Percentiles rank a stretch among this genome's conserved stretches.
Conservation (phyloP, 2,888 invertebrate species). For the Cheilosia vulpina region DNA sequence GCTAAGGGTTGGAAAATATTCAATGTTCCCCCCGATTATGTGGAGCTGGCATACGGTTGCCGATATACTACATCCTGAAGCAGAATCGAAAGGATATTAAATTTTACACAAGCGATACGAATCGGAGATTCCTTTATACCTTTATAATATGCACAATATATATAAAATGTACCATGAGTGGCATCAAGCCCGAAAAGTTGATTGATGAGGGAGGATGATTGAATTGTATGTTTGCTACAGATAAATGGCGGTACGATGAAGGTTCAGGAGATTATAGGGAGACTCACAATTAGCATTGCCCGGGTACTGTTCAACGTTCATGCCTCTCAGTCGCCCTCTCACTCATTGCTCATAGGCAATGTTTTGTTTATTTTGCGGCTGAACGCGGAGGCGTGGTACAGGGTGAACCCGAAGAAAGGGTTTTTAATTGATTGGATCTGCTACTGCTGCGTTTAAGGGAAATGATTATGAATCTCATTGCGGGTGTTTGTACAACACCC, state of each 20-base stretch:
- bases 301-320: too few species aligned
- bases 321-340: neutral
- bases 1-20: conserved; percentile 3
- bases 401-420: conserved; percentile 4
- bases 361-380: conserved; percentile 1
- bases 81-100: conserved; percentile 67
- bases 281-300: conserved; percentile 61
- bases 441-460: conserved; percentile 10
- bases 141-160: too few species aligned
- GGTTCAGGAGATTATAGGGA: conserved; percentile 30
- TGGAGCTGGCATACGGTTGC: neutral
- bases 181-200: conserved; percentile 25
- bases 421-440: conserved; percentile 36
- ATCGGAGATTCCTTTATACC: conserved; percentile 56
- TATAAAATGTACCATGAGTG: too few species aligned
- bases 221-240: conserved; percentile 12
- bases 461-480: conserved; percentile 28
- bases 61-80: neutral
- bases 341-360: neutral
- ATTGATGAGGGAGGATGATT: conserved; percentile 52
- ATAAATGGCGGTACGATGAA: conserved; percentile 40
- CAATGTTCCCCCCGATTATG: neutral
- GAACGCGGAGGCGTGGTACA: conserved; percentile 6
- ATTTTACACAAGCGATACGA: conserved; percentile 71
- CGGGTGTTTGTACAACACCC: neutral